A percentile compares a stretch with the other conserved stretches of the same genome.
Evolutionary conservation across 2,113 vertebrate species (phyloP).

Genomic region (Cariama cristata): DNA sequence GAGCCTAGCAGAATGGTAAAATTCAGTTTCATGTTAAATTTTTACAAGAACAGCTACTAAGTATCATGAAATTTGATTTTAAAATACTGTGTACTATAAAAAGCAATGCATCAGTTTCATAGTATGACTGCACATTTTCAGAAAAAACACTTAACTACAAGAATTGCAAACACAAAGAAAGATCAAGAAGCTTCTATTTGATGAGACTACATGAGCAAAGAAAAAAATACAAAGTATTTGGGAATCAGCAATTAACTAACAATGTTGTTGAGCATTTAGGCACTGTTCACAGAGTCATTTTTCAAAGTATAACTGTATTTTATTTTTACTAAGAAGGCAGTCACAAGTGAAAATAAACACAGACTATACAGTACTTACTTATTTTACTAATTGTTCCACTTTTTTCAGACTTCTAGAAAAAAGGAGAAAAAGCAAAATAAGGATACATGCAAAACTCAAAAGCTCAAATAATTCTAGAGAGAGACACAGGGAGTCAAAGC

Average conservation of each 20-base stretch:
- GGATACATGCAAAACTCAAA: neutral
- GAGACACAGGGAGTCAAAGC: neutral
- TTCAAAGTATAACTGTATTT: neutral
- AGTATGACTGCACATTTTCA: neutral
- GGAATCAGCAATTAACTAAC: neutral
- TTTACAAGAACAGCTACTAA: neutral
- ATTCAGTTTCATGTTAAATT: neutral
- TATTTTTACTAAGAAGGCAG: neutral
- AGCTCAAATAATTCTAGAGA: neutral
- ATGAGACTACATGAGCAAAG: neutral
- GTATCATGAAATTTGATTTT: neutral
- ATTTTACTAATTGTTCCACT: conserved; percentile 36
- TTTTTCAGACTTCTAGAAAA: conserved; percentile 66
- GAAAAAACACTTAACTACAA: neutral
- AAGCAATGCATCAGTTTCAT: neutral
- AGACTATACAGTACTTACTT: conserved; percentile 59
- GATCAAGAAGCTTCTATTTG: neutral
- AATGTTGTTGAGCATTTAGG: neutral
- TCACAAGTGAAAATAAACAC: neutral
- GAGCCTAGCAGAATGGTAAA: neutral
- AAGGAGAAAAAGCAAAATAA: neutral
- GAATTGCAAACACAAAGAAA: neutral
- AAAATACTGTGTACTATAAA: neutral
- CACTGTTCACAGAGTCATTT: neutral
- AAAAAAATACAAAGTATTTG: neutral